Percentiles rank a stretch among this genome's conserved stretches.
phyloP scores from a whole-genome alignment of 2,888 invertebrate species.

The Pomacea canaliculata region DNA sequence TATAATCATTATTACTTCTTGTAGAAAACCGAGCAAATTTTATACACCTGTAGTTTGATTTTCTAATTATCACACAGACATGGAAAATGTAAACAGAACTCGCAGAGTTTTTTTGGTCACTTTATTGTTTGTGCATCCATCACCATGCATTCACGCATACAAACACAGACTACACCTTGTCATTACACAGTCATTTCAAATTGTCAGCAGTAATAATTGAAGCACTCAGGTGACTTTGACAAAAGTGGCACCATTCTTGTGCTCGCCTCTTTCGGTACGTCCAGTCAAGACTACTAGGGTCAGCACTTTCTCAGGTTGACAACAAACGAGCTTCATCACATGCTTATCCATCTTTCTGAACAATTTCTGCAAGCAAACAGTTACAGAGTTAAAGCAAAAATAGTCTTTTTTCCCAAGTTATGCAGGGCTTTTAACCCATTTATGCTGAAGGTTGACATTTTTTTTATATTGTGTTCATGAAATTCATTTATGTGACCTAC shows the following conservation, averaged over 20 bases:
- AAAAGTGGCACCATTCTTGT: slow-evolving; percentile 26
- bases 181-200: no score
- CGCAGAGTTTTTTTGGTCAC: no score
- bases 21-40: no score
- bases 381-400: not conserved
- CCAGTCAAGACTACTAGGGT: slow-evolving; percentile 49
- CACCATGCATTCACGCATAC: no score
- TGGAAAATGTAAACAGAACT: no score
- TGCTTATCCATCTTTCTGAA: slow-evolving; percentile 45
- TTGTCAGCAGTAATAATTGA: no score
- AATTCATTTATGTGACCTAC: no score
- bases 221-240: slow-evolving; percentile 25
- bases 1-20: no score
- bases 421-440: not conserved
- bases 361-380: slow-evolving; percentile 40
- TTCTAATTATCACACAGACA: no score
- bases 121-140: no score
- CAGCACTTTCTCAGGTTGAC: slow-evolving; percentile 37
- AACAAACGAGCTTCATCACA: slow-evolving; percentile 45
- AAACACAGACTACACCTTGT: no score
- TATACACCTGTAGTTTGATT: no score
- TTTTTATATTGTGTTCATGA: not conserved
- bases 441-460: not conserved
- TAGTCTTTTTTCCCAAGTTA: not conserved
- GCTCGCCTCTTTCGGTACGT: slow-evolving; percentile 25